Base-by-base conservation (phyloP, 2,797 vertebrate species). In the Hydrocynus forskahlii region DNA sequence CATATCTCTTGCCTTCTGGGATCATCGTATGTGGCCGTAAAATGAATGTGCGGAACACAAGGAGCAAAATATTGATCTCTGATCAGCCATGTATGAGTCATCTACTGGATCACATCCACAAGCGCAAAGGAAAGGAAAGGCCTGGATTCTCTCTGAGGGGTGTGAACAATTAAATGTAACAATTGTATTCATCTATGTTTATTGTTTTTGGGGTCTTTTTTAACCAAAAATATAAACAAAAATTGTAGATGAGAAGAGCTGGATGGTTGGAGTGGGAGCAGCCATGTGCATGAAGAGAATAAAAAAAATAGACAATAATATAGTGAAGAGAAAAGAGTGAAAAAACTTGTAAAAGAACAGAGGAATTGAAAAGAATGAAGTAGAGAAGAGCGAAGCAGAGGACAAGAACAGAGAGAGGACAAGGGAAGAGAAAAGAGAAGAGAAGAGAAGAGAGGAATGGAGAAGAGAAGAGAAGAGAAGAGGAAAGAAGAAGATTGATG, bases 51-150 rank as follows among this genome's bases (percentile, higher is more conserved):
- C 2, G 7, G 40, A 68, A 68, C 2, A 73, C 13, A 19, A 48
- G 5, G 38, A 59, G 52, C 12, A 29, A 80, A 74, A 74, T 66
- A 29, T 35, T 66, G 70, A 71, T 23, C 57, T 63, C 13, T 29
- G 59, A 75, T 75, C 59, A 63, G 43, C 23, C n/a, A 57, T 43
- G 48, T 50, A 55, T 74, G 62, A 80, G 59, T 80, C 38, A 43
- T 21, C 60, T 10, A 57, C 50, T 74, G 62, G 48, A 38, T 80
- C 71, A 75, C 57, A 45, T 54, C 12, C 29, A 80, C 60, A 70
- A 48, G 59, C 1, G 9, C 54, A 79, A 76, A 50, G 16, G 3
- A 1, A n/a, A 29, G 38, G 12, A 23, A 25, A 40, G 55, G 5
- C 45, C 29, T 59, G 66, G 55, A 52, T 84, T 83, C 57, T 69